A percentile compares a stretch with the other conserved stretches of the same genome.
These are phyloP conservation scores for Phenganax subtilis DNA, from an alignment of 92 coral and sea anemone genomes.

Conservation along the genomic window DNA sequence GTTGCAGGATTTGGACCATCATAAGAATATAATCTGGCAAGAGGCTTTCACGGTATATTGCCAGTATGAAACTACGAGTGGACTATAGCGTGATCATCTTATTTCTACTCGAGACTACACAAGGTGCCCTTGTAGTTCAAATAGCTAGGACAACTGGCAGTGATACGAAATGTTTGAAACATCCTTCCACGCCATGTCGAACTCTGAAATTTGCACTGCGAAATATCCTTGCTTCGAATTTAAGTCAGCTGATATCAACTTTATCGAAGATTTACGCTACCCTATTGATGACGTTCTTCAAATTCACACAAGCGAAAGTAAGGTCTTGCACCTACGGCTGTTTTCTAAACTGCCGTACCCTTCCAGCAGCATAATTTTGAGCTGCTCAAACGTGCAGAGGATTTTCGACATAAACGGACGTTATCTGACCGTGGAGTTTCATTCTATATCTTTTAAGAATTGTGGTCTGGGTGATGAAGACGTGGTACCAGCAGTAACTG, in stretches of 20 bases:
- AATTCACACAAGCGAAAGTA: conserved; percentile 13
- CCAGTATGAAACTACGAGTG: not conserved
- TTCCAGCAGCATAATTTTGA: conserved; percentile 17
- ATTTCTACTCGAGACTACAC: not conserved
- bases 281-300: conserved; percentile 29
- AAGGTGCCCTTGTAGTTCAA: not conserved
- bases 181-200: conserved; percentile 42
- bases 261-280: conserved; percentile 51
- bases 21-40: too few relatives aligned
- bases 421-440: conserved; percentile 20
- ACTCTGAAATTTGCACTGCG: conserved; percentile 58
- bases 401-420: conserved; percentile 31
- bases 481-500: conserved; percentile 40
- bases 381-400: conserved; percentile 44
- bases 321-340: conserved; percentile 11
- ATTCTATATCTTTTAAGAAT: conserved; percentile 53
- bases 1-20: too few relatives aligned
- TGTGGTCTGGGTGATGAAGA: conserved; percentile 58
- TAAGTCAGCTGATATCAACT: conserved; percentile 45
- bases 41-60: not conserved
- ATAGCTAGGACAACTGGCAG: conserved; percentile 61
- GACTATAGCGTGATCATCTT: not conserved
- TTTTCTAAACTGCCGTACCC: conserved; percentile 26
- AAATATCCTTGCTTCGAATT: conserved; percentile 32
- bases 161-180: conserved; percentile 49